Evolutionary conservation across 2,888 invertebrate species (phyloP).

Genomic region (Prosapia bicincta): DNA sequence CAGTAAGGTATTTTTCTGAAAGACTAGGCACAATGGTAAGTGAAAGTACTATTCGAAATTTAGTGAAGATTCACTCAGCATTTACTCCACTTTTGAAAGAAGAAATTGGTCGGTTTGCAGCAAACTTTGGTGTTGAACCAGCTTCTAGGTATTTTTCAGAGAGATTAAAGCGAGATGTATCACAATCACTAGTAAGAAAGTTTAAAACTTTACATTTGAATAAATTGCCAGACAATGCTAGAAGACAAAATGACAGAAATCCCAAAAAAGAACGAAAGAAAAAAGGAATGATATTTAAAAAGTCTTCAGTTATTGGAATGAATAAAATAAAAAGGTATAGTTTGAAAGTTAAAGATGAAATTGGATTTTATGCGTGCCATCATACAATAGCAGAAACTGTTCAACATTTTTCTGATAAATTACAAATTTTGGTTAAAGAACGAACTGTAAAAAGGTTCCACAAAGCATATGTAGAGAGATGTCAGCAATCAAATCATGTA

Average conservation of each 20-base stretch:
- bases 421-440: constrained; percentile 25
- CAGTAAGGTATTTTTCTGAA: constrained; percentile 33
- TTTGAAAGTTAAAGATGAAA: constrained; percentile 28
- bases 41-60: constrained; percentile 35
- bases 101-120: constrained; percentile 34
- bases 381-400: constrained; percentile 28
- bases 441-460: constrained; percentile 20
- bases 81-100: constrained; percentile 32
- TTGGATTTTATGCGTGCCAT: constrained; percentile 25
- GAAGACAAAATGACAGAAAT: constrained; percentile 3
- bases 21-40: constrained; percentile 29
- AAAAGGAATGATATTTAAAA: neutral
- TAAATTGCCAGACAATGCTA: neutral
- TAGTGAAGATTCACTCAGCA: constrained; percentile 30
- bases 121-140: constrained; percentile 30
- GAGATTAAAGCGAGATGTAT: constrained; percentile 28
- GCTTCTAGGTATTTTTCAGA: constrained; percentile 32
- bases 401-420: constrained; percentile 24
- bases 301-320: neutral
- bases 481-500: neutral
- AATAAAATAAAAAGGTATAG: constrained; percentile 23
- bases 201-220: constrained; percentile 29
- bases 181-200: constrained; percentile 28
- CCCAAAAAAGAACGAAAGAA: constrained; percentile 4
- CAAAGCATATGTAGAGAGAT: constrained; percentile 22